Conservation (phyloP, 2,888 invertebrate species). For the Merodon equestris region DNA sequence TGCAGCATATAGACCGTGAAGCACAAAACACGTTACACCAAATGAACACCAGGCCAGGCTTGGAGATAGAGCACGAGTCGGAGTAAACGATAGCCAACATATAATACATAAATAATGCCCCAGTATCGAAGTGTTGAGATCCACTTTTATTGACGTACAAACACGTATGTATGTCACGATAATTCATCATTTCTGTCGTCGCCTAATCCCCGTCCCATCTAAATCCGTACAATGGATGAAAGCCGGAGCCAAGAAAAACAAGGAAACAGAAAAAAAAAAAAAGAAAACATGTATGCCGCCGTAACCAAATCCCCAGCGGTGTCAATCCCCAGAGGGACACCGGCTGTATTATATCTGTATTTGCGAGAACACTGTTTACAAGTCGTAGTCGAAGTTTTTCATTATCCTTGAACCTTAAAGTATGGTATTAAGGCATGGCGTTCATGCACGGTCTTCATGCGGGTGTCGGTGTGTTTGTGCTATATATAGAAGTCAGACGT, state of each 20-base stretch:
- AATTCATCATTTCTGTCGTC: slow-evolving; percentile 48
- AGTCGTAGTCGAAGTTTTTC: no score
- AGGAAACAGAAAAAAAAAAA: slow-evolving; percentile 16
- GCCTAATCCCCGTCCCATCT: not conserved
- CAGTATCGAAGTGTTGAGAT: slow-evolving; percentile 42
- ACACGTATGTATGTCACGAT: slow-evolving; percentile 42
- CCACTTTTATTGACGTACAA: slow-evolving; percentile 49
- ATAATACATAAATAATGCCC: no score
- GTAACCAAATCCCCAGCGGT: slow-evolving; percentile 15
- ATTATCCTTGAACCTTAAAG: no score
- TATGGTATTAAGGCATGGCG: no score
- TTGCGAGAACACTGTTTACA: not conserved
- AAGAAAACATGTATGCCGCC: not conserved
- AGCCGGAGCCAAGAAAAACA: slow-evolving; percentile 15
- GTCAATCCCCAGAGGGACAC: slow-evolving; percentile 17
- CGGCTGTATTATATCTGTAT: slow-evolving; percentile 10
- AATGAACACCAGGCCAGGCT: no score
- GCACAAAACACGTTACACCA: no score
- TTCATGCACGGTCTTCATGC: no score
- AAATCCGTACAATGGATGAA: no score
- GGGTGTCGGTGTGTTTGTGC: no score
- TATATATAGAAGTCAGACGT: not conserved
- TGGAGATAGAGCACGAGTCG: not conserved
- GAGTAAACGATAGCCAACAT: no score
- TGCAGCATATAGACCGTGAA: no score